Conservation (phyloP, 2,888 invertebrate genomes). For the Zootermopsis nevadensis region DNA sequence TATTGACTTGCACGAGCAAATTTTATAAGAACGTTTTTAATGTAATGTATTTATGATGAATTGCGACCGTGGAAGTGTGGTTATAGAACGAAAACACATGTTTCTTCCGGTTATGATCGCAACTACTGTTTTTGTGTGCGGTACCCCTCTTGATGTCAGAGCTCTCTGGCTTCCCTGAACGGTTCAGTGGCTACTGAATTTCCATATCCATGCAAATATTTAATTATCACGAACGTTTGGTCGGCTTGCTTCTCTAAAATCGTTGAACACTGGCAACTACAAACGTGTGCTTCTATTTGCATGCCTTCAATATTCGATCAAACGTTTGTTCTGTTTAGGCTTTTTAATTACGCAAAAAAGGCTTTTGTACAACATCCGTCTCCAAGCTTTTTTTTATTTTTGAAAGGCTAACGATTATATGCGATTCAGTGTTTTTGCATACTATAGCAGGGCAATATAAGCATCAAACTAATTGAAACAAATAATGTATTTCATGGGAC, state of each 20-base stretch:
- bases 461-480: background rate
- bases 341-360: background rate
- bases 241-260: background rate
- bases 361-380: background rate
- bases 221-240: background rate
- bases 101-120: no score
- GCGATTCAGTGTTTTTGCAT: background rate
- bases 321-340: background rate
- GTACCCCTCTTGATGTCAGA: no score
- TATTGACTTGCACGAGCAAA: no score
- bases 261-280: no score
- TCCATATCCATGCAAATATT: constrained; percentile 1
- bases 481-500: background rate
- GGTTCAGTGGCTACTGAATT: background rate
- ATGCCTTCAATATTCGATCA: background rate
- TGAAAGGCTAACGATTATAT: background rate
- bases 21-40: no score
- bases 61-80: no score
- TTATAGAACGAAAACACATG: no score
- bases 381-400: background rate
- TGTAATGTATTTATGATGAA: no score
- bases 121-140: no score
- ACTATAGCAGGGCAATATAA: background rate
- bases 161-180: no score
- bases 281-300: background rate